Percentiles rank a stretch among this genome's conserved stretches.
Conservation (phyloP, 2,113 vertebrate genomes). For the Syngnathoides biaculeatus region DNA sequence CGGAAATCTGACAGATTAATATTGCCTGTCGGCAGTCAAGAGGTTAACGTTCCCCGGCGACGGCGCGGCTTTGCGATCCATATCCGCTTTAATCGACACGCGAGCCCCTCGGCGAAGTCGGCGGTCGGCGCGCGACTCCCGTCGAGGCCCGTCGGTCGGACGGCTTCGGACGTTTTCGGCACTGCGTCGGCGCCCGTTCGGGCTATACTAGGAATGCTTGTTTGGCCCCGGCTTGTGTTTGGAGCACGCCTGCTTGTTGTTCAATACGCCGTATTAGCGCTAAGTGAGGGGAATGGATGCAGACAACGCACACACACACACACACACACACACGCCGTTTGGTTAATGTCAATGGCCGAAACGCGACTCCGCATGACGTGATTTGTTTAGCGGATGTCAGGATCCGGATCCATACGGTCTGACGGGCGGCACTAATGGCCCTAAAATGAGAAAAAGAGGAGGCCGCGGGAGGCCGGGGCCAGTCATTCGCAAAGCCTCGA, state of each 20-base stretch:
- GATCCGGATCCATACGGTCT: neutral
- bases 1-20: slow-evolving; percentile 13
- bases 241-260: slow-evolving; percentile 60
- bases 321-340: neutral
- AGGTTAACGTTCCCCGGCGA: slow-evolving; percentile 22
- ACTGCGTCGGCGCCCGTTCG: slow-evolving; percentile 19
- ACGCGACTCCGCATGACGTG: neutral
- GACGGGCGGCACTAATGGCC: neutral
- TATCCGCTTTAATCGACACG: slow-evolving; percentile 47
- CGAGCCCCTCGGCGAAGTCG: slow-evolving; percentile 48
- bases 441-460: neutral
- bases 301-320: slow-evolving; percentile 50
- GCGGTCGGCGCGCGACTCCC: slow-evolving; percentile 49
- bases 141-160: slow-evolving; percentile 61
- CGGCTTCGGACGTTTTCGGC: slow-evolving; percentile 49
- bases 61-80: slow-evolving; percentile 32
- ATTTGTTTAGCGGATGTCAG: neutral
- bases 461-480: too few relatives aligned
- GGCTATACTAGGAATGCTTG: slow-evolving; percentile 55
- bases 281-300: slow-evolving; percentile 73
- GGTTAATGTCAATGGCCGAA: neutral
- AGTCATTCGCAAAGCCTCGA: too few relatives aligned
- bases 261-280: slow-evolving; percentile 63
- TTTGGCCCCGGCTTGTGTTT: slow-evolving; percentile 61
- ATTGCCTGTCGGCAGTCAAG: neutral